These are phyloP conservation scores for Hyaena hyaena DNA, from an alignment of 2,113 vertebrate genomes.

Conservation along the genomic window DNA sequence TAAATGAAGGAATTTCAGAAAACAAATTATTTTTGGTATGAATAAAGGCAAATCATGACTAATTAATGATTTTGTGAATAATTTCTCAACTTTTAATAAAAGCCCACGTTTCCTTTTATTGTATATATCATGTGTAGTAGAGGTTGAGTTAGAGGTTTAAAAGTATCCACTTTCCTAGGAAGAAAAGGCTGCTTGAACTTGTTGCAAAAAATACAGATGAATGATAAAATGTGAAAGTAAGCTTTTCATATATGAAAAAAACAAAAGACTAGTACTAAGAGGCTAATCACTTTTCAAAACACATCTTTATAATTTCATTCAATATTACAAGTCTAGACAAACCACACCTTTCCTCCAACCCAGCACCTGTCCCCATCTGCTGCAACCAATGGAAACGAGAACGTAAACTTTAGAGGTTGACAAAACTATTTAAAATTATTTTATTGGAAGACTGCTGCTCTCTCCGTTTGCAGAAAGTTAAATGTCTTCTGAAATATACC, in stretches of 20 bases:
- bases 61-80: not conserved
- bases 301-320: slow-evolving; percentile 24
- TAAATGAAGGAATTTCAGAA: slow-evolving; percentile 11
- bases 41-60: slow-evolving; percentile 20
- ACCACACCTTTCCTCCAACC: not conserved
- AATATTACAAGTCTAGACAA: not conserved
- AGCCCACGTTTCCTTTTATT: not conserved
- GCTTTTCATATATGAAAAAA: slow-evolving; percentile 18
- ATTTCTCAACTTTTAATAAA: slow-evolving; percentile 41
- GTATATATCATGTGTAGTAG: not conserved
- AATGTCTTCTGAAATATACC: not conserved
- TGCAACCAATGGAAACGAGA: not conserved
- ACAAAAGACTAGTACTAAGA: slow-evolving; percentile 7
- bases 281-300: not conserved
- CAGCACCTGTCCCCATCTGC: not conserved
- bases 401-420: not conserved
- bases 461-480: not conserved
- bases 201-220: not conserved
- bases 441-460: not conserved
- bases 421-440: not conserved
- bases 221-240: not conserved
- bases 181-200: not conserved
- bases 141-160: slow-evolving; percentile 28
- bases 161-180: not conserved
- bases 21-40: not conserved